Base-by-base conservation (phyloP, 2,888 invertebrate genomes). In the Lepidochitona cinerea region DNA sequence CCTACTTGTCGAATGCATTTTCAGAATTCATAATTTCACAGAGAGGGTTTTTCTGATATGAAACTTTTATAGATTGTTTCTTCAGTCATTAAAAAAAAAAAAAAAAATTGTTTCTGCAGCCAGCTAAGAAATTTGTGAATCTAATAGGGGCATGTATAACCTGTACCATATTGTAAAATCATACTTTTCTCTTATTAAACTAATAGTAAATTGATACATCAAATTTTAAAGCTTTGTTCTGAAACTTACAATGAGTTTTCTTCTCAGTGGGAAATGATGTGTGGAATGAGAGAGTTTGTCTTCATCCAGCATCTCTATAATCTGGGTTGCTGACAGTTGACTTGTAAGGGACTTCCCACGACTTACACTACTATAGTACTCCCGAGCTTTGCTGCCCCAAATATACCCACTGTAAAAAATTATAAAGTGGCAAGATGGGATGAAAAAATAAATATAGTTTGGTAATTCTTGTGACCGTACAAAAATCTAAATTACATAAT, bases 361-460 rank as follows among this genome's bases (percentile, higher is more conserved):
- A 68, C 92, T 84, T 72, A 85, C 82, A 29, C 89, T 79, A 5
- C 87, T 79, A 87, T 96, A 96, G 88, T 95, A 94, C 69, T 93
- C 93, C 0, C 95, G 94, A 0, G 96, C 96, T 1, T 95, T 93
- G 87, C 94, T 94, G 0, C 96, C 96, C 95, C 96, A 97, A 0
- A 97, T 91, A 84, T 95, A 95, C 0, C 97, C 97, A 78, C 95
- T 94, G 88, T 93, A 54, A 4, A 70, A 32, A n/a, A n/a, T n/a
- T n/a, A n/a, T n/a, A n/a, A n/a, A n/a, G n/a, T n/a, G n/a, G n/a
- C n/a, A n/a, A n/a, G n/a, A n/a, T n/a, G n/a, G n/a, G n/a, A n/a
- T n/a, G n/a, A n/a, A n/a, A n/a, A n/a, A n/a, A n/a, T n/a, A n/a
- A n/a, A n/a, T n/a, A n/a, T n/a, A n/a, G n/a, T n/a, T n/a, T n/a